phyloP scores from a whole-genome alignment of 2,797 vertebrate genomes.

The Harpagifer antarcticus region DNA sequence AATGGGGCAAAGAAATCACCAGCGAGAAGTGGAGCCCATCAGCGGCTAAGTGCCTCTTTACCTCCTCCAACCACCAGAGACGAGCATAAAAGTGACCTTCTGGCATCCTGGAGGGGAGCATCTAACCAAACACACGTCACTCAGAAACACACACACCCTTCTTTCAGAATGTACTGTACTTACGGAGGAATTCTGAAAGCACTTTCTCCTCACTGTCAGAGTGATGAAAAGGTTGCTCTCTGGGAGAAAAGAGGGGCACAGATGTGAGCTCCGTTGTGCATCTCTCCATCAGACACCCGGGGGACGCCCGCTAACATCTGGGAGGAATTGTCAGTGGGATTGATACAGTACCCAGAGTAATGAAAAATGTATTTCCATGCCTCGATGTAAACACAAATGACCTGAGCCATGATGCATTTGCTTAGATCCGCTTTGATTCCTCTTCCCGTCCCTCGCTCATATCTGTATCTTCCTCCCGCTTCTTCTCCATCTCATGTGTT shows the following conservation, averaged over 20 bases:
- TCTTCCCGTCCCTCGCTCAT: not conserved
- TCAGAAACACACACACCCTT: slow-evolving; percentile 51
- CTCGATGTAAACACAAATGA: slow-evolving; percentile 80
- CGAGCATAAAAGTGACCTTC: slow-evolving; percentile 63
- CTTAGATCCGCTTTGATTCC: slow-evolving; percentile 68
- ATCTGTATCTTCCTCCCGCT: slow-evolving; percentile 44
- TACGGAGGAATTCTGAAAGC: slow-evolving; percentile 66
- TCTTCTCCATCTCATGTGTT: slow-evolving; percentile 24
- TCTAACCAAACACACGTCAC: slow-evolving; percentile 69
- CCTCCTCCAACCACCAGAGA: slow-evolving; percentile 75
- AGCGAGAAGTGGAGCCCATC: slow-evolving; percentile 62
- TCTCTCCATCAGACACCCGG: slow-evolving; percentile 76
- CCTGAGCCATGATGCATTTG: slow-evolving; percentile 69
- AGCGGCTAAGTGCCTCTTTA: slow-evolving; percentile 83
- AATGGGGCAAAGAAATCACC: slow-evolving; percentile 75
- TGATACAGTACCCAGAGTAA: slow-evolving; percentile 78
- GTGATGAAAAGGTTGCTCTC: slow-evolving; percentile 81
- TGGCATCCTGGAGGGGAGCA: slow-evolving; percentile 67
- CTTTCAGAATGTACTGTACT: slow-evolving; percentile 53
- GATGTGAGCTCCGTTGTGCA: slow-evolving; percentile 80
- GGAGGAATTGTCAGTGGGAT: slow-evolving; percentile 79
- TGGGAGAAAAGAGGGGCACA: slow-evolving; percentile 73
- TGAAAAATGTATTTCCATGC: slow-evolving; percentile 83
- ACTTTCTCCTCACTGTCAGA: slow-evolving; percentile 70
- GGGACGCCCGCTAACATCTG: slow-evolving; percentile 83